phyloP scores from a whole-genome alignment of 1,140 invertebrate genomes.

The Harpegnathos saltator region DNA sequence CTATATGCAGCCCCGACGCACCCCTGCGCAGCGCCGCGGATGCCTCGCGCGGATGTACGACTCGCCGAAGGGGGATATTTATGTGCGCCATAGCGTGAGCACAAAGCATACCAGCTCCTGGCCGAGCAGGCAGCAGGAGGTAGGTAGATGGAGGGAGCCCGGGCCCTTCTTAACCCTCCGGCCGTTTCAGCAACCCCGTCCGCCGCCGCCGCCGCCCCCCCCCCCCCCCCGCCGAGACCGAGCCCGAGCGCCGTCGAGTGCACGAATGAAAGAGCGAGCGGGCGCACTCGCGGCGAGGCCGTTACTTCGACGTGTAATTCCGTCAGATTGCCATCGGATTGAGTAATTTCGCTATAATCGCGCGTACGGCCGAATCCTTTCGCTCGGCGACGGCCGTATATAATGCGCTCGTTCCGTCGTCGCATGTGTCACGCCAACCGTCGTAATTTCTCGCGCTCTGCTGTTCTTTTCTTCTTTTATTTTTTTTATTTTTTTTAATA shows the following conservation, averaged over 20 bases:
- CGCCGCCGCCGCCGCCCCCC: no score
- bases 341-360: slow-evolving; percentile 65
- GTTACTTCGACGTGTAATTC: slow-evolving; percentile 59
- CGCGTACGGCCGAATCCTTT: slow-evolving; percentile 44
- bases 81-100: slow-evolving; percentile 74
- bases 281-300: background rate
- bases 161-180: slow-evolving; percentile 15
- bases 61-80: slow-evolving; percentile 69
- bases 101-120: slow-evolving; percentile 57
- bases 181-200: background rate
- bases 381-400: background rate
- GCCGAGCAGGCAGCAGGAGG: background rate
- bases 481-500: no score
- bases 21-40: slow-evolving; percentile 37
- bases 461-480: no score
- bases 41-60: slow-evolving; percentile 59
- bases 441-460: slow-evolving; percentile 43
- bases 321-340: slow-evolving; percentile 66
- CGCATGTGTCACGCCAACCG: slow-evolving; percentile 43
- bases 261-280: background rate
- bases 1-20: slow-evolving; percentile 33
- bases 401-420: background rate
- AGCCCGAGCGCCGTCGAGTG: slow-evolving; percentile 13
- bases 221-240: background rate
- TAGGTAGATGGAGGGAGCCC: no score